Evolutionary conservation across 2,888 invertebrate genomes (phyloP).

Genomic region (Tenthredo amoena): DNA sequence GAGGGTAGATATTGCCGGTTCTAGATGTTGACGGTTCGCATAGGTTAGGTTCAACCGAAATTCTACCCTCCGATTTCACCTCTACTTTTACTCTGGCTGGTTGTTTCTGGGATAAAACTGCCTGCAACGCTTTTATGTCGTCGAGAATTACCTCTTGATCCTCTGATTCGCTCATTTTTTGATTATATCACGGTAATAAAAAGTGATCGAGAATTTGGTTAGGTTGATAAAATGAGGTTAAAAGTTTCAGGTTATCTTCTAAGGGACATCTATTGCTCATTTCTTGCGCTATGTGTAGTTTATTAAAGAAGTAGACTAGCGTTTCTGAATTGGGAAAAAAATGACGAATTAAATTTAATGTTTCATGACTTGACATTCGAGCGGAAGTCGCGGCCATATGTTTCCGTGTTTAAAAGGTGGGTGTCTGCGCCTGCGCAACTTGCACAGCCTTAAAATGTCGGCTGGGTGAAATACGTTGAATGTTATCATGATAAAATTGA

Average conservation of each 20-base stretch:
- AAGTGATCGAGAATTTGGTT: background rate
- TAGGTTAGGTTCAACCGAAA: background rate
- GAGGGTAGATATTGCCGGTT: background rate
- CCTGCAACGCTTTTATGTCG: conserved; percentile 69
- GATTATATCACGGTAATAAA: background rate
- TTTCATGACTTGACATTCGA: conserved; percentile 67
- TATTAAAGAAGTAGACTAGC: background rate
- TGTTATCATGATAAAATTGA: conserved; percentile 69
- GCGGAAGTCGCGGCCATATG: conserved; percentile 74
- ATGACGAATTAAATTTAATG: background rate
- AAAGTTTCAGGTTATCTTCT: background rate
- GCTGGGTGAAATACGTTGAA: conserved; percentile 72
- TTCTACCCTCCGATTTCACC: background rate
- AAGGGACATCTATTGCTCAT: background rate
- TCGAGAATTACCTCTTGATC: conserved; percentile 65
- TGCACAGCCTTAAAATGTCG: conserved; percentile 74
- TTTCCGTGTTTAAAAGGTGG: conserved; percentile 66
- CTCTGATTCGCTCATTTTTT: conserved; percentile 68
- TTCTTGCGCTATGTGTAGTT: background rate
- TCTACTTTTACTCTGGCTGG: background rate
- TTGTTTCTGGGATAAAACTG: conserved; percentile 60
- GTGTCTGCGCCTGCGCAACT: conserved; percentile 68
- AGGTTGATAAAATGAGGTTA: background rate
- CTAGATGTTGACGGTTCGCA: conserved; percentile 5
- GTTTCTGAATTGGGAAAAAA: background rate